phyloP scores from a whole-genome alignment of 2,888 invertebrate genomes.

The Drosophila melanosoma region DNA sequence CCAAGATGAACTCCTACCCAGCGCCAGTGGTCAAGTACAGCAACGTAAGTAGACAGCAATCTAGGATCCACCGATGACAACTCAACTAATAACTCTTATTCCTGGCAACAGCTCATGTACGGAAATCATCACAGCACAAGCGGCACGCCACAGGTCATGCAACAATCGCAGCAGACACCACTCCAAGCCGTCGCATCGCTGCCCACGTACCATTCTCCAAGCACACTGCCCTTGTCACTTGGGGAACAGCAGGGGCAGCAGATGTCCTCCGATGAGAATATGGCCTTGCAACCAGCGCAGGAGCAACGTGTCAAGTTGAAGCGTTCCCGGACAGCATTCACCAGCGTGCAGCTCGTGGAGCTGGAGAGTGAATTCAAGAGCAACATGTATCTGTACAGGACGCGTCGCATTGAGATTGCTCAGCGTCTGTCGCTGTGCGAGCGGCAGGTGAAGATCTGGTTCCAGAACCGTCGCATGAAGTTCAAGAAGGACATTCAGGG shows the following conservation, averaged over 20 bases:
- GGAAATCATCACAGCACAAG: constrained; percentile 42
- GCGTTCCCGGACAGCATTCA: constrained; percentile 94
- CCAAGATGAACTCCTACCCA: constrained; percentile 57
- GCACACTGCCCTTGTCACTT: constrained; percentile 21
- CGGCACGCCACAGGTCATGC: constrained; percentile 12
- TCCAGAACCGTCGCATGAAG: constrained; percentile 93
- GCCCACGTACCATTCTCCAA: constrained; percentile 33
- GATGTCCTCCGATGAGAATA: constrained; percentile 67
- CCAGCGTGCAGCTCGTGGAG: constrained; percentile 97
- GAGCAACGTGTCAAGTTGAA: constrained; percentile 69
- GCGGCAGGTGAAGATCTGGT: constrained; percentile 94
- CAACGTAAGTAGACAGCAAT: constrained; percentile 47
- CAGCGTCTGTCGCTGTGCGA: constrained; percentile 96
- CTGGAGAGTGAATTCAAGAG: constrained; percentile 98
- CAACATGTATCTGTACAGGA: constrained; percentile 96
- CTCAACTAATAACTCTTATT: not conserved
- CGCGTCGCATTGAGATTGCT: constrained; percentile 97
- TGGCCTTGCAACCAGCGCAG: constrained; percentile 52
- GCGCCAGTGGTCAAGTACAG: constrained; percentile 59
- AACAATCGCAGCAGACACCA: constrained; percentile 16
- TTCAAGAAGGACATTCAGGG: constrained; percentile 86
- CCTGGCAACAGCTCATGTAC: constrained; percentile 31
- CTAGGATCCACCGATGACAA: rapidly evolving
- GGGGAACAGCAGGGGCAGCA: constrained; percentile 45
- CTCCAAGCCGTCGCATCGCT: constrained; percentile 11